These are phyloP conservation scores for Drosophila nigritarsus DNA, from an alignment of 2,888 invertebrate species.

Conservation along the genomic window DNA sequence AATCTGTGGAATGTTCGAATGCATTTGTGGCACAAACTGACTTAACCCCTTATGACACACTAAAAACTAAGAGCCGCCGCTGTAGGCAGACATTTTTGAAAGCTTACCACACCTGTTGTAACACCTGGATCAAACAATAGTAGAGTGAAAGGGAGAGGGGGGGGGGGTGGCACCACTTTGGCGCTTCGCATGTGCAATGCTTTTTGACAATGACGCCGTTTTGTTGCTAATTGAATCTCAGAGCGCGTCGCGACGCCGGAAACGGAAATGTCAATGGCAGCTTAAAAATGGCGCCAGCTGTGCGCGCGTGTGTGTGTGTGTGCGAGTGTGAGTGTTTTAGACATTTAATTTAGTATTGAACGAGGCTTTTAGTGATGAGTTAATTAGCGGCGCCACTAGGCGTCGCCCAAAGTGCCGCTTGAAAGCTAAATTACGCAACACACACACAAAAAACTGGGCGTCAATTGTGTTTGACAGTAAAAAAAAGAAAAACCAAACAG, in stretches of 20 bases:
- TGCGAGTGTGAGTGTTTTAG: conserved; percentile 37
- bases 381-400: conserved; percentile 65
- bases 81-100: conserved; percentile 25
- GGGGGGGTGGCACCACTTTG: conserved; percentile 8
- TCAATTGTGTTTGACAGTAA: conserved; percentile 28
- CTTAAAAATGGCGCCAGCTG: conserved; percentile 68
- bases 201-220: conserved; percentile 59
- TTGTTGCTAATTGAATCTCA: conserved; percentile 74
- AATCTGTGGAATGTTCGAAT: not conserved
- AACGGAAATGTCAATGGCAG: conserved; percentile 78
- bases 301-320: conserved; percentile 8
- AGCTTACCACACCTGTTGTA: conserved; percentile 26
- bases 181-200: conserved; percentile 30
- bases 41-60: not conserved
- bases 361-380: conserved; percentile 78
- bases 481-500: not conserved
- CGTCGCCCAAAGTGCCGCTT: conserved; percentile 64
- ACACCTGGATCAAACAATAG: not conserved
- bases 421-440: conserved; percentile 72
- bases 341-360: conserved; percentile 77
- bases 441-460: conserved; percentile 28
- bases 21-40: conserved; percentile 4
- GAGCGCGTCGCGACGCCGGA: conserved; percentile 53
- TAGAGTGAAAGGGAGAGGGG: not conserved
- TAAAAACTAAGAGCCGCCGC: conserved; percentile 27